Evolutionary conservation across 2,888 invertebrate genomes (phyloP).

Genomic region (Carcina quercana): DNA sequence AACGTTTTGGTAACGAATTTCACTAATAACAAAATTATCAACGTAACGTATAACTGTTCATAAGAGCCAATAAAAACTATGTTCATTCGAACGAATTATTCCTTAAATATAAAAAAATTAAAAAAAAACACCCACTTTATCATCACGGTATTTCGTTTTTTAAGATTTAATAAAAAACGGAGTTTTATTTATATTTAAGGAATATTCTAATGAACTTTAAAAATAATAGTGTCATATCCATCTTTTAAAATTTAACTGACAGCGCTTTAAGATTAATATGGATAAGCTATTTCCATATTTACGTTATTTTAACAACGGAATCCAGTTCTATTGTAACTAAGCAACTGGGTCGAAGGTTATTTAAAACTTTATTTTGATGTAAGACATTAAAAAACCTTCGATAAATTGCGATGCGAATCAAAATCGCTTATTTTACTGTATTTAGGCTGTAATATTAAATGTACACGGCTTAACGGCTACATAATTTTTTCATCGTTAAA

Average conservation of each 20-base stretch:
- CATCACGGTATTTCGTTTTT: too few species aligned
- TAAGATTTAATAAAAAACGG: too few species aligned
- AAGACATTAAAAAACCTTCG: too few species aligned
- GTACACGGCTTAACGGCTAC: slow-evolving; percentile 71
- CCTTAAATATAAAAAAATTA: too few species aligned
- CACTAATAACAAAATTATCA: slow-evolving; percentile 48
- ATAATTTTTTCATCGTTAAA: slow-evolving; percentile 60
- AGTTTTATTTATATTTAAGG: too few species aligned
- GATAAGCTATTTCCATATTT: slow-evolving; percentile 22
- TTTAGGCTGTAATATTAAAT: slow-evolving; percentile 58
- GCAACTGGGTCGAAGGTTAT: slow-evolving; percentile 26
- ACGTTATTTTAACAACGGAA: slow-evolving; percentile 41
- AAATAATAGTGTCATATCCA: slow-evolving; percentile 61
- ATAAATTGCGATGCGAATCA: slow-evolving; percentile 17
- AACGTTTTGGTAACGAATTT: slow-evolving; percentile 39
- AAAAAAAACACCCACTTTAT: too few species aligned
- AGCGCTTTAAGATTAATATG: slow-evolving; percentile 43
- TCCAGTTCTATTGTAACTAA: slow-evolving; percentile 68
- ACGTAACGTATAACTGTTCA: slow-evolving; percentile 43
- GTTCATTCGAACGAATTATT: slow-evolving; percentile 18
- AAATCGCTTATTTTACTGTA: slow-evolving; percentile 35
- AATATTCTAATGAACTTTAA: too few species aligned
- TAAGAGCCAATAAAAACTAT: slow-evolving; percentile 56
- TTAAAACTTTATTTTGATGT: slow-evolving; percentile 16
- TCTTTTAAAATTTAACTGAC: slow-evolving; percentile 43